Evolutionary conservation across 2,113 vertebrate genomes (phyloP).

Genomic region (Bothrops jararaca): DNA sequence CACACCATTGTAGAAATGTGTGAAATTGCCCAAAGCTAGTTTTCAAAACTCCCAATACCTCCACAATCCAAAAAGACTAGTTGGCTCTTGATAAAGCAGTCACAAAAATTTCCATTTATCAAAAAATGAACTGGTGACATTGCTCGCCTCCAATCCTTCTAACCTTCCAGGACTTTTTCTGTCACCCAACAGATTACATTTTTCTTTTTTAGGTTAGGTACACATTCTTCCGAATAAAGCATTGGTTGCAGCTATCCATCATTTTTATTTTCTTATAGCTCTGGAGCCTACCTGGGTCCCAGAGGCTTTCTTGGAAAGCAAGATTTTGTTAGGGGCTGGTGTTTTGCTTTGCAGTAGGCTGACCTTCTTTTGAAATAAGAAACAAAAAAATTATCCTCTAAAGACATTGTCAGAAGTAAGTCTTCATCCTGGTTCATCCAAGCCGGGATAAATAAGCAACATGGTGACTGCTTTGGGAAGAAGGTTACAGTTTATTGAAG

Average conservation of each 20-base stretch:
- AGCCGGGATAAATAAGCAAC: too few species aligned
- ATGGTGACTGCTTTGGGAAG: too few species aligned
- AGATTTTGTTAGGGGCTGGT: not conserved
- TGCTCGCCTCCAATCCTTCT: not conserved
- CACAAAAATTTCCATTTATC: not conserved
- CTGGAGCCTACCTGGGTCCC: not conserved
- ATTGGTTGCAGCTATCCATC: not conserved
- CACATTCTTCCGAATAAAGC: not conserved
- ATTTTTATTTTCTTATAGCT: not conserved
- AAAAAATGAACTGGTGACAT: not conserved
- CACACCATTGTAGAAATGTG: not conserved
- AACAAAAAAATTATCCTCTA: not conserved
- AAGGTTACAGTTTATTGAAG: too few species aligned
- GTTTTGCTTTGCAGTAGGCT: not conserved
- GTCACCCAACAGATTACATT: not conserved
- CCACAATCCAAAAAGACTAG: not conserved
- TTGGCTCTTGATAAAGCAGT: not conserved
- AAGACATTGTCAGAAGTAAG: too few species aligned
- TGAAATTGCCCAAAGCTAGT: not conserved
- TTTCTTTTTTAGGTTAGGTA: not conserved
- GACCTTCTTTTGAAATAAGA: not conserved
- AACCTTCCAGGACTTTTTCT: not conserved
- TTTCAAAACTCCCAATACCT: not conserved
- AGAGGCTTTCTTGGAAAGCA: not conserved
- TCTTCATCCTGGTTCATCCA: too few species aligned